A percentile compares a stretch with the other conserved stretches of the same genome.
phyloP scores from a whole-genome alignment of 2,888 invertebrate species.

The Amphimallon solstitiale region DNA sequence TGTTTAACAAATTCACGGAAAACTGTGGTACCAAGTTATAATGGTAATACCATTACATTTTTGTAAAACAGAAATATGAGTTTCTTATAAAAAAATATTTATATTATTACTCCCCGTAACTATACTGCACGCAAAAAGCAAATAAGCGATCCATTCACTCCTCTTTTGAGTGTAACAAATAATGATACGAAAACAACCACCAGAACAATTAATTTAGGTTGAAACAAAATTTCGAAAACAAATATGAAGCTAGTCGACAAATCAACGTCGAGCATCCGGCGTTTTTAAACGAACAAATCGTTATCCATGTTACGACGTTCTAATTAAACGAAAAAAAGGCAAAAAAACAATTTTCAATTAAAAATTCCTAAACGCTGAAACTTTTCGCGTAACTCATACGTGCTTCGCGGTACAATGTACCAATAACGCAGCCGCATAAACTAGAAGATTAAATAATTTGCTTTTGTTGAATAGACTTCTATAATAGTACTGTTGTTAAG shows the following conservation, averaged over 20 bases:
- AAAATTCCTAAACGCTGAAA: slow-evolving; percentile 11
- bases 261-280: neutral
- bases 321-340: slow-evolving; percentile 19
- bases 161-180: neutral
- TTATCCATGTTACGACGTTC: neutral
- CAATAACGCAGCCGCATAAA: neutral
- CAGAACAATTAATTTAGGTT: slow-evolving; percentile 6
- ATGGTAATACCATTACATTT: too few species aligned
- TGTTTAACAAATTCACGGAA: too few species aligned
- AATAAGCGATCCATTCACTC: too few species aligned
- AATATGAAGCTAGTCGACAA: neutral
- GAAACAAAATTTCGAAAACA: slow-evolving; percentile 11
- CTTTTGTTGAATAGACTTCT: too few species aligned
- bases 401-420: neutral
- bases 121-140: too few species aligned
- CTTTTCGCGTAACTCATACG: neutral
- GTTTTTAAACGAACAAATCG: slow-evolving; percentile 2
- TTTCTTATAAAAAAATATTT: too few species aligned
- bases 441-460: neutral
- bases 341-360: slow-evolving; percentile 24
- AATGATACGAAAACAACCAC: neutral
- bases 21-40: too few species aligned
- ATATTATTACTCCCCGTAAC: too few species aligned
- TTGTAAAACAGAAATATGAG: too few species aligned
- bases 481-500: too few species aligned